Evolutionary conservation across 2,797 vertebrate species (phyloP), one percentile per base, ranked within the genome.

Genomic region (Halcyon leucocephala): DNA sequence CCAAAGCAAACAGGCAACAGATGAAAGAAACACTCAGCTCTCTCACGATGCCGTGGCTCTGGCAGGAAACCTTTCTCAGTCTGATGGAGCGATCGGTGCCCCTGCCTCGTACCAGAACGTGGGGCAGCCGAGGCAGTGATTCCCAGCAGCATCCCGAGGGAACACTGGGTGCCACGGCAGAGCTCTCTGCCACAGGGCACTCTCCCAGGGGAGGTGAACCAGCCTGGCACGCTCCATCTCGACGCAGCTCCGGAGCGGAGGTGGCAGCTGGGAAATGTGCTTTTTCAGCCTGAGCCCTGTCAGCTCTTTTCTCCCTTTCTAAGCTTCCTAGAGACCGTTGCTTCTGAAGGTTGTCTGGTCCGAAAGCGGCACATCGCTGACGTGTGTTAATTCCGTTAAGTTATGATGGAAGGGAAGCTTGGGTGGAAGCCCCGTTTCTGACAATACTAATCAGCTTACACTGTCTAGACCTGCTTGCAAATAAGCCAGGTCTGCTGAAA

Each of bases 41-140:
- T 29, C 39, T 35, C 33, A 35, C 39, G 35, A 37, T 37, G 35
- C 35, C 9, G 35, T 9, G 33, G 18, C 39, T 55, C 48, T 10
- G 11, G 1, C 2, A 6, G 28, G 49, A 76, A 79, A 44, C 3
- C 9, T 14, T 12, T 25, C 33, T n/a, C 14, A 37, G 3, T 4
- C 1, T 18, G 22, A 5, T 21, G 31, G 1, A 39, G 67, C 12
- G 42, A 29, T 4, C 20, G 11, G 14, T 1, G 26, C 7, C 51
- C 29, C 19, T 5, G 62, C 25, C 72, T 60, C 3, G 5, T 6
- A 4, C 25, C 2, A 42, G 29, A 31, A 3, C 0, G 2, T 2
- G 26, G 28, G 29, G 5, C 19, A 9, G 39, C 6, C 19, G 41
- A n/a, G 60, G 9, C 35, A 35, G 52, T 15, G 5, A 18, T 42